Percentiles rank a stretch among this genome's conserved stretches.
These are phyloP conservation scores for Pao palembangensis DNA, from an alignment of 2,113 vertebrate species.

Conservation along the genomic window DNA sequence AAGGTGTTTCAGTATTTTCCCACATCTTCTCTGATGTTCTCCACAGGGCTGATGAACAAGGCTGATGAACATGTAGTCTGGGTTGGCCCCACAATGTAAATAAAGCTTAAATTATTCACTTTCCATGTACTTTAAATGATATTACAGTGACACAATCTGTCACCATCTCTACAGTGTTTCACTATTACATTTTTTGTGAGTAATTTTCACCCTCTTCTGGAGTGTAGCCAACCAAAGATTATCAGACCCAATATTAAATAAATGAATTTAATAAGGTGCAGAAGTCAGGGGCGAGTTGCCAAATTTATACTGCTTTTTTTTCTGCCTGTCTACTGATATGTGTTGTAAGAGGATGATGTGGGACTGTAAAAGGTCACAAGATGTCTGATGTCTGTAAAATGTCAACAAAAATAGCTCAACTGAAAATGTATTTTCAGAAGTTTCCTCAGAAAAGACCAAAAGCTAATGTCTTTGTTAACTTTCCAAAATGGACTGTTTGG, in stretches of 20 bases:
- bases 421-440: not conserved
- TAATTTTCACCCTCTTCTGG: not conserved
- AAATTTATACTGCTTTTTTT: not conserved
- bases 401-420: not conserved
- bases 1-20: too few species aligned
- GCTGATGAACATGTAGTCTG: not conserved
- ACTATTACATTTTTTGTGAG: slow-evolving; percentile 2
- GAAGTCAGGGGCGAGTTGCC: slow-evolving; percentile 23
- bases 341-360: not conserved
- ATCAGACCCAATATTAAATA: too few species aligned
- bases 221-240: too few species aligned
- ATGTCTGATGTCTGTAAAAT: not conserved
- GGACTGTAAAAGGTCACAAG: not conserved
- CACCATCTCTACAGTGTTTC: not conserved
- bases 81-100: not conserved
- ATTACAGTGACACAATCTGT: not conserved
- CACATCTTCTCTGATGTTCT: not conserved
- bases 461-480: too few species aligned
- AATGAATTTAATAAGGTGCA: not conserved
- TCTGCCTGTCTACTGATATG: not conserved
- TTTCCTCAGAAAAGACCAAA: too few species aligned
- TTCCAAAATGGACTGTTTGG: too few species aligned
- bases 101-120: not conserved
- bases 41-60: not conserved
- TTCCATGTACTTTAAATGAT: slow-evolving; percentile 36